Base-by-base conservation (phyloP, 2,113 vertebrate species). In the Lampris megalopsis region DNA sequence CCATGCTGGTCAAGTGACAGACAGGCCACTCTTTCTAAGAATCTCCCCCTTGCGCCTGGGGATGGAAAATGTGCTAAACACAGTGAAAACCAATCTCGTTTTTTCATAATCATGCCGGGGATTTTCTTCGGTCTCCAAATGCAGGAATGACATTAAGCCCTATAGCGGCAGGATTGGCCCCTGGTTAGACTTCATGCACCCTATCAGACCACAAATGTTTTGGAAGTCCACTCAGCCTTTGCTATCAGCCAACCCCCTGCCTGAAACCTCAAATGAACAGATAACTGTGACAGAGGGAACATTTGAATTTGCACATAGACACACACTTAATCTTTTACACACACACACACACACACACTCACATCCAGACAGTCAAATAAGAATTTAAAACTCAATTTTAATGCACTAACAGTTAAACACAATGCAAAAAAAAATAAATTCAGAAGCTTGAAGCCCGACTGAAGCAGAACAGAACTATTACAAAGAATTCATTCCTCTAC, bases 91-190 rank as follows among this genome's bases (percentile, higher is more conserved):
- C 89, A 92, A 91, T 92, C 88, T 92, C 45, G 43, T 85, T 85
- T 89, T 24, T 90, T 89, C 69, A 89, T 86, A 90, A 92, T 92
- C 85, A 90, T 89, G 82, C 79, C 87, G 80, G 78, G 83, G 89
- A 90, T 88, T 91, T 89, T 88, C 80, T 75, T 56, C 69, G 11
- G 77, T 83, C 80, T 88, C 80, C 85, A 76, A 88, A 89, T 89
- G 91, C 77, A 83, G 64, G 75, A 89, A 75, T 91, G 92, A 93
- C 90, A 89, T 91, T 93, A 92, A 91, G 81, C 83, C 86, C 68
- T 71, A 81, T 77, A 82, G 83, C 83, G 80, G 87, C 71, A 79
- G 87, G 77, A 90, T 84, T 71, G 78, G 72, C 59, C 82, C 71
- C 66, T 83, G 86, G 90, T 91, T 87, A 91, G 84, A 90, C 86